A percentile compares a stretch with the other conserved stretches of the same genome.
phyloP scores from a whole-genome alignment of 2,888 invertebrate genomes.

The Vanessa cardui region DNA sequence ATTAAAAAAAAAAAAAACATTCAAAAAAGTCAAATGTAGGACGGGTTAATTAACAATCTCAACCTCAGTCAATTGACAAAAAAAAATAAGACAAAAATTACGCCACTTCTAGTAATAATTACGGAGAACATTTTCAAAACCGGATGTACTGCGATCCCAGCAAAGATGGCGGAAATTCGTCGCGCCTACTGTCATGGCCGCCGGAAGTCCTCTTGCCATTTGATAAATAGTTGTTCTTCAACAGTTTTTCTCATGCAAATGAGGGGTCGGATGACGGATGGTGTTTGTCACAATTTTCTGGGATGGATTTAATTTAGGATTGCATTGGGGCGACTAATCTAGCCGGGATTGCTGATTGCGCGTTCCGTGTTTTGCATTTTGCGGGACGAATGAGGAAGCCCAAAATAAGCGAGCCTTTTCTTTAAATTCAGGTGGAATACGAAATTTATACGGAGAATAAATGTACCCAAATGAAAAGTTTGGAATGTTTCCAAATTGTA shows the following conservation, averaged over 20 bases:
- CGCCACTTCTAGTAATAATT: constrained; percentile 40
- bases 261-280: constrained; percentile 80
- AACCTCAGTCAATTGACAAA: too few relatives aligned
- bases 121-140: constrained; percentile 21
- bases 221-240: constrained; percentile 83
- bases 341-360: constrained; percentile 58
- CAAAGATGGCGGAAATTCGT: constrained; percentile 74
- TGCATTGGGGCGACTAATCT: constrained; percentile 68
- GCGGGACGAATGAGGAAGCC: constrained; percentile 34
- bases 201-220: constrained; percentile 79
- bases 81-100: not conserved
- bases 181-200: constrained; percentile 80
- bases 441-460: constrained; percentile 5
- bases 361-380: constrained; percentile 46
- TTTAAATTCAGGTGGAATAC: constrained; percentile 17
- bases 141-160: constrained; percentile 3
- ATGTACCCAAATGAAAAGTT: constrained; percentile 2
- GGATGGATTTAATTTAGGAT: constrained; percentile 80
- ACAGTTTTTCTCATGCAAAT: constrained; percentile 82
- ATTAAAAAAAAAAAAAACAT: too few relatives aligned
- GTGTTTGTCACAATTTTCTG: constrained; percentile 80
- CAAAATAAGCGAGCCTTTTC: constrained; percentile 36
- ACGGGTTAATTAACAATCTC: too few relatives aligned
- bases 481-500: not conserved
- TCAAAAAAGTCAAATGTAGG: too few relatives aligned